Conservation (phyloP, 2,797 vertebrate species). For the Mareca penelope region DNA sequence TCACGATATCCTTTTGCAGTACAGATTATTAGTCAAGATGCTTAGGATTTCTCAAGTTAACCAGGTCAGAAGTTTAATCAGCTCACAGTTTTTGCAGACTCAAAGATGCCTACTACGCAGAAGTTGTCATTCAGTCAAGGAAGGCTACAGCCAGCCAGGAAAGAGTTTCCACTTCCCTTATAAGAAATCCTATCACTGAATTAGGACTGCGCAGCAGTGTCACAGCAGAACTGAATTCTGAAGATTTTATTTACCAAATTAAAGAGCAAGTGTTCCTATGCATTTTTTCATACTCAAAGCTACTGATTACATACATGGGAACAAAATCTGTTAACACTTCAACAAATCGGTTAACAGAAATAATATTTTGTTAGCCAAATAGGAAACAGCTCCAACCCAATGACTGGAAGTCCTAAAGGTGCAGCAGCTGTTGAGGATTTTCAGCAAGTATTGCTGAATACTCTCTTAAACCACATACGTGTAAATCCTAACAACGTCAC, state of each 20-base stretch:
- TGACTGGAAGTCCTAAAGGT: neutral
- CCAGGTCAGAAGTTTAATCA: neutral
- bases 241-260: neutral
- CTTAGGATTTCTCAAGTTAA: neutral
- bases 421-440: neutral
- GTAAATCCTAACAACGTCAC: neutral
- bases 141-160: neutral
- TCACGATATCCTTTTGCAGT: neutral
- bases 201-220: neutral
- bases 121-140: neutral
- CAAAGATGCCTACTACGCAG: neutral
- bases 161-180: neutral
- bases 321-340: neutral
- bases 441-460: neutral
- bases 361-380: neutral
- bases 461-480: neutral
- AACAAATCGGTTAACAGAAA: neutral
- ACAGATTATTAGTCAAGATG: neutral
- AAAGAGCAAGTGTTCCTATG: neutral
- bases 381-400: neutral
- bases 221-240: neutral
- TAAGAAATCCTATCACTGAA: neutral
- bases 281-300: neutral
- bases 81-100: neutral
- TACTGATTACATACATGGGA: neutral